phyloP scores from a whole-genome alignment of 1,140 invertebrate species.

The Penaeus indicus region DNA sequence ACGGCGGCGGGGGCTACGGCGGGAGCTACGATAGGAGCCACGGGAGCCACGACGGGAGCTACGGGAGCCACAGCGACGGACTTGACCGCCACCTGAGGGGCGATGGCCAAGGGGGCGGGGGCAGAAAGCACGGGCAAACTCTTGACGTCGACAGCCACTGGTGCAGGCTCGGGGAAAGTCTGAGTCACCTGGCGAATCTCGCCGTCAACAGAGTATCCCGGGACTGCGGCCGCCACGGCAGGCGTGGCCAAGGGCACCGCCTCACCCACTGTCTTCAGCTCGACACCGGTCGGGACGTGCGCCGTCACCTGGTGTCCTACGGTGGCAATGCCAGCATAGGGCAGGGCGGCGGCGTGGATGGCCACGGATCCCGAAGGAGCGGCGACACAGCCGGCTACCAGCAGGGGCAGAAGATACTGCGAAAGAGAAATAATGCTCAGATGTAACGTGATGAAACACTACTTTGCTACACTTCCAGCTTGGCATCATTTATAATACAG shows the following conservation, averaged over 20 bases:
- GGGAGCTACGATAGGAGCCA: background rate
- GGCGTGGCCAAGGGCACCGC: no score
- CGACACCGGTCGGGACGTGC: background rate
- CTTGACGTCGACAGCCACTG: conserved; percentile 16
- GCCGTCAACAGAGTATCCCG: conserved; percentile 50
- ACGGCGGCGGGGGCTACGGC: conserved; percentile 18
- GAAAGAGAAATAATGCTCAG: background rate
- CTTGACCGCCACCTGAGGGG: background rate
- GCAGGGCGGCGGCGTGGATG: conserved; percentile 3
- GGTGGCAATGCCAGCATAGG: no score
- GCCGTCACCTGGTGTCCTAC: background rate
- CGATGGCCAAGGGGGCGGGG: conserved; percentile 24
- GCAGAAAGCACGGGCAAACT: conserved; percentile 25
- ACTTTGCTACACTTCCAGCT: no score
- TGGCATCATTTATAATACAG: no score
- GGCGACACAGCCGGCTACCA: conserved; percentile 44
- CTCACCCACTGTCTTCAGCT: no score
- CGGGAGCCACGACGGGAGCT: conserved; percentile 18
- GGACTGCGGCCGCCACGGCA: conserved; percentile 9
- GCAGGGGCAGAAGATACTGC: conserved; percentile 37
- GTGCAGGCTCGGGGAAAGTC: background rate
- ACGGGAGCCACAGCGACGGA: conserved; percentile 24
- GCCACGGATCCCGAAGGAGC: conserved; percentile 36
- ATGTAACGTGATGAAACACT: no score
- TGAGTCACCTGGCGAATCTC: conserved; percentile 41